Evolutionary conservation across 2,797 vertebrate genomes (phyloP).

Genomic region (Emydoidea blandingii): DNA sequence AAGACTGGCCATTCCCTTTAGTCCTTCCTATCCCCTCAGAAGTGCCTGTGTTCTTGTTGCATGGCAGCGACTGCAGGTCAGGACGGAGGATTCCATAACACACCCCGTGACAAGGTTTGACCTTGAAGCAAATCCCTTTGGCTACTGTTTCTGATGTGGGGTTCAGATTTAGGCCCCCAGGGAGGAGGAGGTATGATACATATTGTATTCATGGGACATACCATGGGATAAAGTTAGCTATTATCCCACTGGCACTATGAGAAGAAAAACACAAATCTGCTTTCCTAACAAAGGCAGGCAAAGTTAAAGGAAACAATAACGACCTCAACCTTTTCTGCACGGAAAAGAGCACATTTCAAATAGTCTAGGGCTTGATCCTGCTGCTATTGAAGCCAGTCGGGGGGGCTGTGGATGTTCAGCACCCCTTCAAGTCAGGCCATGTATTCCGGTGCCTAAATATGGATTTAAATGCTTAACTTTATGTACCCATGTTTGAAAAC

Average conservation of each 20-base stretch:
- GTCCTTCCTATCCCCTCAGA: constrained; percentile 21
- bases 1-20: constrained; percentile 47
- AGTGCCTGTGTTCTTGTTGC: not conserved
- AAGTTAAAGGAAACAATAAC: not conserved
- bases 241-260: not conserved
- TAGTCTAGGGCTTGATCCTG: not conserved
- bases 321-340: not conserved
- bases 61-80: not conserved
- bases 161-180: not conserved
- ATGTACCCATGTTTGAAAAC: not conserved
- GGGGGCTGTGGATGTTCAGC: not conserved
- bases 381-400: not conserved
- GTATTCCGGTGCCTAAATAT: not conserved
- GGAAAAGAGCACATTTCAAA: not conserved
- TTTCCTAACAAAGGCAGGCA: not conserved
- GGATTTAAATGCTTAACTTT: not conserved
- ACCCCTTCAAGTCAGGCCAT: not conserved
- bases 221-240: not conserved
- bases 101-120: not conserved
- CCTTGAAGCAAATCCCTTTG: not conserved
- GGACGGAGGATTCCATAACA: not conserved
- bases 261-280: not conserved
- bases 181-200: not conserved
- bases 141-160: not conserved
- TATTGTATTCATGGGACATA: not conserved